Evolutionary conservation across 2,888 invertebrate species (phyloP), one percentile per base, ranked within the genome.

Genomic region (Amphipyra tragopoginis): DNA sequence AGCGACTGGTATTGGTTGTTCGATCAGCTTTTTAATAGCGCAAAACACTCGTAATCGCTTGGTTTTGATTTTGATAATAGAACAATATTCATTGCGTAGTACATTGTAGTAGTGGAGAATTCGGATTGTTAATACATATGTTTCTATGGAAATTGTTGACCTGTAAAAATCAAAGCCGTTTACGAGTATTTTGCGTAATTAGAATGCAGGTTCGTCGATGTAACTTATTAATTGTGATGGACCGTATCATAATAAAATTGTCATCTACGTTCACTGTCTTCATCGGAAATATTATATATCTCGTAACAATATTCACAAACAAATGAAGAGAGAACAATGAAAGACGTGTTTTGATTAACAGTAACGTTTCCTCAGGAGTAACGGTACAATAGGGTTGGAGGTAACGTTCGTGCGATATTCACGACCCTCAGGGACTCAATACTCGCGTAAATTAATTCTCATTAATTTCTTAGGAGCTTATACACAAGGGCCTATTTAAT

Each of bases 381-480:
- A 57, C 43, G 29, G 5, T 36, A 59, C 61, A 75, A 55, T 74
- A 62, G 54, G 51, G 53, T 50, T 45, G 38, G 15, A 21, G 47
- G 51, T 59, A 7, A 71, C 59, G 52, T 75, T 71, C 13, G 58
- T 50, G 42, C 53, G 49, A 45, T 53, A 61, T 59, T 52, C 33
- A 11, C 49, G 15, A 40, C 54, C 69, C 57, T 60, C 15, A 54
- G 55, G 59, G 49, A 38, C 43, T 63, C 54, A 53, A 66, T 66
- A 61, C 71, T 65, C 52, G 55, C 2, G 60, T 14, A 79, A 75
- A 75, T 79, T 71, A 75, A 75, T 75, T 75, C 55, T 50, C 58
- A 75, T 75, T 78, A 75, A 75, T 75, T 78, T 78, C 75, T 63
- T 61, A 70, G 42, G 47, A 60, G 75, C 49, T 70, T 63, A 70